phyloP scores from a whole-genome alignment of 1,140 invertebrate species.

The Pseudachorutes palmiensis region DNA sequence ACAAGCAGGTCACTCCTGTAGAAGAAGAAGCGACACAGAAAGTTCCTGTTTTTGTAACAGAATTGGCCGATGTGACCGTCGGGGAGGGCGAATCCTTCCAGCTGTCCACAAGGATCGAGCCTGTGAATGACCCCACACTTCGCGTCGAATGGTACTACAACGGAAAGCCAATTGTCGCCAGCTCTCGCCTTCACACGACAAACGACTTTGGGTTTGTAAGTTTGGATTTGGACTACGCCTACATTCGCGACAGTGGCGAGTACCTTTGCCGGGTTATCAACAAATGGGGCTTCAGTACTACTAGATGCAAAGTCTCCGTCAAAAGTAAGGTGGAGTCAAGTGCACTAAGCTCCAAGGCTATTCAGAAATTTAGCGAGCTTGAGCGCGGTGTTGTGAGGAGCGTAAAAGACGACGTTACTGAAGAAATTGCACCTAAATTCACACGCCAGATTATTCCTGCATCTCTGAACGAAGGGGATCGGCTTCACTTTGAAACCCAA shows the following conservation, averaged over 20 bases:
- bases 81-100: constrained; percentile 78
- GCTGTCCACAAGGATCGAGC: constrained; percentile 79
- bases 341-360: constrained; percentile 82
- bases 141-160: constrained; percentile 91
- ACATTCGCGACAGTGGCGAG: constrained; percentile 73
- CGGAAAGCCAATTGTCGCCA: constrained; percentile 51
- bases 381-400: constrained; percentile 71
- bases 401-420: constrained; percentile 54
- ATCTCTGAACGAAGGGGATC: constrained; percentile 77
- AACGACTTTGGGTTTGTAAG: constrained; percentile 91
- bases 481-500: constrained; percentile 86
- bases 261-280: constrained; percentile 62
- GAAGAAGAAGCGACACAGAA: constrained; percentile 68
- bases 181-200: constrained; percentile 78
- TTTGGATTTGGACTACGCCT: constrained; percentile 76
- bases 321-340: constrained; percentile 62
- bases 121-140: constrained; percentile 75
- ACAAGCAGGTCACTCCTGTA: constrained; percentile 73
- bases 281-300: constrained; percentile 73
- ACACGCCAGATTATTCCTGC: constrained; percentile 55
- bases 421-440: constrained; percentile 68
- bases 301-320: constrained; percentile 70
- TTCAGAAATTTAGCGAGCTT: no score
- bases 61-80: constrained; percentile 72
- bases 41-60: constrained; percentile 66